phyloP scores from a whole-genome alignment of 2,888 invertebrate species.

The Limnephilus marmoratus region DNA sequence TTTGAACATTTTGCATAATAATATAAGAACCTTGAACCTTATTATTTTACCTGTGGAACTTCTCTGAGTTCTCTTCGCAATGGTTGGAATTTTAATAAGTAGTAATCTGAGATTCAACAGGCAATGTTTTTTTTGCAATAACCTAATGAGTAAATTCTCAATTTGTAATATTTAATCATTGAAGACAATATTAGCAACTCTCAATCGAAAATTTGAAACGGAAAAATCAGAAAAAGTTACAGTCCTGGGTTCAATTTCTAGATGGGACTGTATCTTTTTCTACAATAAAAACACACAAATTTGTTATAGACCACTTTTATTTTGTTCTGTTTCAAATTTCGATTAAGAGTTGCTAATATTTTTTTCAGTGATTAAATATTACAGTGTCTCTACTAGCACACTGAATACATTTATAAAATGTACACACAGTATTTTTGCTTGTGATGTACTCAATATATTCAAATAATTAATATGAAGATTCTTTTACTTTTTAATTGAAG shows the following conservation, averaged over 20 bases:
- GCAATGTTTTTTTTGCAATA: neutral
- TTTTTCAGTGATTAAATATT: no score
- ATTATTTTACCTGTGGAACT: neutral
- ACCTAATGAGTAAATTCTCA: no score
- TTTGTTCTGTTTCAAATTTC: no score
- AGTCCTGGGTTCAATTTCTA: no score
- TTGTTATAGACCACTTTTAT: no score
- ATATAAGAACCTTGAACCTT: neutral
- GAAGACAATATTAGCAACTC: no score
- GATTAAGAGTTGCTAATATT: no score
- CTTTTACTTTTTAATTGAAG: neutral
- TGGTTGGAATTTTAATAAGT: neutral
- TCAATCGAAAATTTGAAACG: no score
- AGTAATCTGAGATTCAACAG: neutral
- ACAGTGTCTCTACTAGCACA: neutral
- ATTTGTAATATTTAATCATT: no score
- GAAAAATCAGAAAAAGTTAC: no score
- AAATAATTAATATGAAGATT: neutral
- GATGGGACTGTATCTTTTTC: no score
- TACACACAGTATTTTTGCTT: neutral
- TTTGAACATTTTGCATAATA: neutral
- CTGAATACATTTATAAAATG: neutral
- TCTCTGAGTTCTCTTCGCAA: neutral
- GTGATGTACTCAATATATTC: neutral
- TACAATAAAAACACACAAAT: no score